Conservation (phyloP, 2,113 vertebrate species). For the Rousettus leschenaultii region DNA sequence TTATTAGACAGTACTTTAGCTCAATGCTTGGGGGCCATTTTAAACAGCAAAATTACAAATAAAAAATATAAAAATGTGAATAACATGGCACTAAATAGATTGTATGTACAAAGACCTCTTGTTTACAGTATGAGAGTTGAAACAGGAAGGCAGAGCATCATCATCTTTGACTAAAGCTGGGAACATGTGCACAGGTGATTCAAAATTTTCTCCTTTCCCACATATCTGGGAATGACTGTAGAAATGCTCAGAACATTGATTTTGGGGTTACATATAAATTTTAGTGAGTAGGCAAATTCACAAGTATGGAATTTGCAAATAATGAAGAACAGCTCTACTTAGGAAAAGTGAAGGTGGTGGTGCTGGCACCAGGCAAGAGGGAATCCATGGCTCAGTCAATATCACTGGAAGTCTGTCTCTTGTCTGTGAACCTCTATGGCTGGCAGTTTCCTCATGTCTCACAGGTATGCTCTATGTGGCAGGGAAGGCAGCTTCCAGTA, state of each 20-base stretch:
- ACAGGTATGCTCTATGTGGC: not conserved
- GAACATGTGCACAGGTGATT: not conserved
- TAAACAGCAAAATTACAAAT: not conserved
- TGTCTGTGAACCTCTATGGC: not conserved
- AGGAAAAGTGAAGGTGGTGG: not conserved
- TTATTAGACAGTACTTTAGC: not conserved
- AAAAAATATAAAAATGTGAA: not conserved
- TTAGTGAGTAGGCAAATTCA: not conserved
- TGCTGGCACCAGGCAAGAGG: not conserved
- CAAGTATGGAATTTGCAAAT: not conserved
- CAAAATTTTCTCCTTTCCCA: not conserved
- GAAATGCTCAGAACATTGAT: not conserved
- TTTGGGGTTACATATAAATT: not conserved
- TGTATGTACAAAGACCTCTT: not conserved
- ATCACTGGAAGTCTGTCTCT: not conserved
- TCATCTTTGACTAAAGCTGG: not conserved
- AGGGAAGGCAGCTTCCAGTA: not conserved
- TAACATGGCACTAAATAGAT: not conserved
- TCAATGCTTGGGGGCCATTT: not conserved
- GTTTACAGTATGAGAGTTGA: not conserved
- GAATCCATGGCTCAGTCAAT: not conserved
- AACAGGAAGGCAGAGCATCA: not conserved
- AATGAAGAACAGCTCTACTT: not conserved
- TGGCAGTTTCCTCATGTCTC: not conserved
- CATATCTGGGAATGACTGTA: not conserved